A percentile compares a stretch with the other conserved stretches of the same genome.
phyloP scores from a whole-genome alignment of 2,797 vertebrate genomes.

The Podargus strigoides region DNA sequence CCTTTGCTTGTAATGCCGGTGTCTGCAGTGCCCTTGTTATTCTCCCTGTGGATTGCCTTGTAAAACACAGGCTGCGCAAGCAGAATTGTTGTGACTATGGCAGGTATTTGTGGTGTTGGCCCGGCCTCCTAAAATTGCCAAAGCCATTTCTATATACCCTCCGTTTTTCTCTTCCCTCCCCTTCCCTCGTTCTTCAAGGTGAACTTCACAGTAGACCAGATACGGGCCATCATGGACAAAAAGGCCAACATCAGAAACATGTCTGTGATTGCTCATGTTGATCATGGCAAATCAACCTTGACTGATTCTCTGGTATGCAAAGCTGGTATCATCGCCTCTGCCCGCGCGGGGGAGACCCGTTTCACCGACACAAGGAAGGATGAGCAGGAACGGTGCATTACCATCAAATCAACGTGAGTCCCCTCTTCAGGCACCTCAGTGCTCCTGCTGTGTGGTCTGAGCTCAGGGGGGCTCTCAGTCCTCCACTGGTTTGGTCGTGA shows the following conservation, averaged over 20 bases:
- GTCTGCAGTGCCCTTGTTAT: neutral
- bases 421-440: too few relatives aligned
- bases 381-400: constrained; percentile 96
- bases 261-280: constrained; percentile 96
- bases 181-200: constrained; percentile 72
- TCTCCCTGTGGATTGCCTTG: too few relatives aligned
- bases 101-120: accelerated
- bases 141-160: accelerated
- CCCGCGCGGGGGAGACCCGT: constrained; percentile 89
- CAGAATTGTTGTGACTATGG: accelerated
- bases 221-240: constrained; percentile 97
- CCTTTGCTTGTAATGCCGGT: accelerated
- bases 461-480: accelerated
- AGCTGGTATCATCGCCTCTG: constrained; percentile 91
- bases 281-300: constrained; percentile 93
- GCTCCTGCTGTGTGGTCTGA: accelerated
- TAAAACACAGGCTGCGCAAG: accelerated
- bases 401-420: constrained; percentile 95
- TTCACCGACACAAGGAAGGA: constrained; percentile 96
- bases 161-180: accelerated
- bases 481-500: accelerated
- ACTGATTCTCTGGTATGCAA: constrained; percentile 94
- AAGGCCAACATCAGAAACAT: constrained; percentile 97
- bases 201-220: constrained; percentile 96
- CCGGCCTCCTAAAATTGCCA: accelerated